These are phyloP conservation scores for Delichon dasypus DNA, from an alignment of 2,797 vertebrate species.

Conservation along the genomic window DNA sequence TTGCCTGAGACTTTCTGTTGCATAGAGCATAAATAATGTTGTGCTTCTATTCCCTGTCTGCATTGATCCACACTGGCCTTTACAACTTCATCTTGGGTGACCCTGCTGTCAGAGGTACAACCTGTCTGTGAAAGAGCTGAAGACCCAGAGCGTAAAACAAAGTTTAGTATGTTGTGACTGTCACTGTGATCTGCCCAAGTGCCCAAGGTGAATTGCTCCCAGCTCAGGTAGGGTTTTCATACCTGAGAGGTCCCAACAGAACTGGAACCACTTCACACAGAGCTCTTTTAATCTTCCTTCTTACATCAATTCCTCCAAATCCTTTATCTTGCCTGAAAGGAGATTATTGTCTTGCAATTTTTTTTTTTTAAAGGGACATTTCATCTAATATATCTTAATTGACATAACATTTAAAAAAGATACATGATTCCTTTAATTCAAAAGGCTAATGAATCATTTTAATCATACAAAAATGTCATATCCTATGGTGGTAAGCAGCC, in stretches of 20 bases:
- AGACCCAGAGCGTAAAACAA: neutral
- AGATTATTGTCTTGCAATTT: neutral
- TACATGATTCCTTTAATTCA: conserved; percentile 18
- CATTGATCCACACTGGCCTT: conserved; percentile 22
- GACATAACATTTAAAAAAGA: conserved; percentile 31
- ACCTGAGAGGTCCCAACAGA: neutral
- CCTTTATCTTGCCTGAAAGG: neutral
- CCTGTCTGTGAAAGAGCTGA: neutral
- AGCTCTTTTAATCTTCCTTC: neutral
- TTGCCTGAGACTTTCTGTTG: neutral
- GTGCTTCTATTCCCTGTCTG: neutral
- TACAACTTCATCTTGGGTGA: conserved; percentile 23
- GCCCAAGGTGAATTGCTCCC: neutral
- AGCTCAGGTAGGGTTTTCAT: neutral
- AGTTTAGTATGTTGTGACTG: neutral
- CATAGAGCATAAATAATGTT: neutral
- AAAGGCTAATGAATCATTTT: conserved; percentile 59
- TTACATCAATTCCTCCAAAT: neutral
- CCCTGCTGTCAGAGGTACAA: neutral
- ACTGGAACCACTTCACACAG: neutral
- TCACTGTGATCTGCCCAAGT: fast-evolving
- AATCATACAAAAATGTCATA: conserved; percentile 26
- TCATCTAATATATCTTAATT: conserved; percentile 22
- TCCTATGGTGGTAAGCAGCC: neutral
- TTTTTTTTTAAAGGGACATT: neutral